Evolutionary conservation across 2,797 vertebrate species (phyloP), one percentile per base, ranked within the genome.

Genomic region (Falco berigora): DNA sequence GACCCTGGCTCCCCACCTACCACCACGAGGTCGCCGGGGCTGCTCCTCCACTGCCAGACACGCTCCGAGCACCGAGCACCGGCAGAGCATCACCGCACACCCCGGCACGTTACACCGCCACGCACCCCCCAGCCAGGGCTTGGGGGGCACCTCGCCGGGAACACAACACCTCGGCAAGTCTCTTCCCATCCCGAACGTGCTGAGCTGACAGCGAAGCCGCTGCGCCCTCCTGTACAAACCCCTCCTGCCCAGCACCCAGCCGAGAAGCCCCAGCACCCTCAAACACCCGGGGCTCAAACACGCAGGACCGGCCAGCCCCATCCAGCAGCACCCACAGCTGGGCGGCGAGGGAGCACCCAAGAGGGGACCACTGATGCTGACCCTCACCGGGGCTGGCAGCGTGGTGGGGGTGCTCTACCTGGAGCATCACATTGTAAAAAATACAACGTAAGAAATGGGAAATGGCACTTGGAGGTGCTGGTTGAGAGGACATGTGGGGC

Each of bases 231-330:
- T 47, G 76, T 1, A 14, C 24, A 46, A 53, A 32, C 20, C 66
- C 7, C 49, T 15, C 56, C 53, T 36, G 22, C n/a, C 23, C 58
- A 61, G 69, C 85, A 21, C 59, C 61, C 36, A 12, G 5, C 11
- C 2, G 1, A 80, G 85, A 36, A 64, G 50, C n/a, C n/a, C n/a
- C 40, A 64, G 87, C 56, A 72, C 24, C 36, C 50, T 44, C 1
- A 0, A 62, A 24, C 30, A 42, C 14, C 30, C 0, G 0, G 10
- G 21, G 59, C 8, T 74, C 38, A 38, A 38, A 38, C 34, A 9
- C 0, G 0, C 47, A 23, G 52, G 15, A 49, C 47, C 0, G 0
- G 32, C 32, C 9, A 2, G 30, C 30, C 14, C 25, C 58, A 40
- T 14, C 63, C 82, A 32, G 79, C 66, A 66, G 71, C 75, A 75